These are phyloP conservation scores for Agriopis leucophaearia DNA, from an alignment of 2,888 invertebrate genomes.

Conservation along the genomic window DNA sequence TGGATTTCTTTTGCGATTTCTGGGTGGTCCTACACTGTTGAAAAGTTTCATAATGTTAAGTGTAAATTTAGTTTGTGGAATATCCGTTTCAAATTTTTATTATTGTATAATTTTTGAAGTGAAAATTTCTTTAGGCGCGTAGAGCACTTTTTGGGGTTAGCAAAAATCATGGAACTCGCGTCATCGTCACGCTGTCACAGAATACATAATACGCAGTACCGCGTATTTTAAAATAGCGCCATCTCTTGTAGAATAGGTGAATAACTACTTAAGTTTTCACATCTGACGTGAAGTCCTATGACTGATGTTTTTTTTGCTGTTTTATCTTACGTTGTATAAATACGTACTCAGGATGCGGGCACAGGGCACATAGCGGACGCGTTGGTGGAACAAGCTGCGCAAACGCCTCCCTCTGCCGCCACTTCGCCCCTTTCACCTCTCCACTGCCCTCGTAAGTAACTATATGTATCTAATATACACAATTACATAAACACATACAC, in stretches of 20 bases:
- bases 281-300: not conserved
- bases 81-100: not conserved
- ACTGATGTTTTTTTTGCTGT: constrained; percentile 12
- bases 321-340: not conserved
- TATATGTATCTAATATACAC: not conserved
- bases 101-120: not conserved
- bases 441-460: constrained; percentile 58
- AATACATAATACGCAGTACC: too few relatives aligned
- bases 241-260: too few relatives aligned
- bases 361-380: constrained; percentile 91
- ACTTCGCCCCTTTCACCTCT: constrained; percentile 68
- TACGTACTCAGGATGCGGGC: constrained; percentile 88
- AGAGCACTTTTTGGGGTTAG: too few relatives aligned
- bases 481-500: too few relatives aligned
- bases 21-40: too few relatives aligned
- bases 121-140: too few relatives aligned
- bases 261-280: too few relatives aligned
- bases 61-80: not conserved
- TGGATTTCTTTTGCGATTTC: too few relatives aligned
- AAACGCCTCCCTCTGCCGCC: constrained; percentile 72
- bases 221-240: too few relatives aligned
- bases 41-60: too few relatives aligned
- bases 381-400: constrained; percentile 88
- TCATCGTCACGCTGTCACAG: too few relatives aligned
- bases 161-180: too few relatives aligned